Evolutionary conservation across 37 sponge, comb jelly and placozoan species (phyloP).

Genomic region (Petrosia ficiformis): DNA sequence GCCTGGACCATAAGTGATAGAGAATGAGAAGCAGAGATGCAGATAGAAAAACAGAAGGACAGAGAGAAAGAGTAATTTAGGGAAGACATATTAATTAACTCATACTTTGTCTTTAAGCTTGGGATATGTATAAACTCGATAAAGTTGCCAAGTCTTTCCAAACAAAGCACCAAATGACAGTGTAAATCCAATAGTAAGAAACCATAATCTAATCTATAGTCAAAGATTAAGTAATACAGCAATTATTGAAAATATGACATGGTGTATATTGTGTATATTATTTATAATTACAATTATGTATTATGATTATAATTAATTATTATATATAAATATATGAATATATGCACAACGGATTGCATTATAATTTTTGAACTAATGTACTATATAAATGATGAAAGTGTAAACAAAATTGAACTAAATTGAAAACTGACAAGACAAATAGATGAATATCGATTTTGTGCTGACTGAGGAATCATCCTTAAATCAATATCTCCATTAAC

Average conservation of each 20-base stretch:
- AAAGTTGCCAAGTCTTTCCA: constrained; percentile 72
- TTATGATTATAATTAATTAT: no score
- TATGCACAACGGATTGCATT: no score
- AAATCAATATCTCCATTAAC: background rate
- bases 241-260: no score
- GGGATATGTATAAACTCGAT: constrained; percentile 65
- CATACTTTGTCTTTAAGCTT: constrained; percentile 19
- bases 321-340: no score
- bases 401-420: no score
- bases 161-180: constrained; percentile 82
- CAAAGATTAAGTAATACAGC: no score
- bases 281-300: no score
- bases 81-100: background rate
- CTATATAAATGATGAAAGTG: no score
- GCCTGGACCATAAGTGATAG: background rate
- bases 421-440: constrained; percentile 46
- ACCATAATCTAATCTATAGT: constrained; percentile 62
- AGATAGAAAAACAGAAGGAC: background rate
- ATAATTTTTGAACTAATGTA: no score
- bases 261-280: no score
- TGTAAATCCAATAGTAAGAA: constrained; percentile 65
- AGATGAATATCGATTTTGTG: constrained; percentile 17
- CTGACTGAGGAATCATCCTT: background rate
- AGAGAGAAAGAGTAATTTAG: background rate
- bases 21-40: background rate